Evolutionary conservation across 2,797 vertebrate species (phyloP).

Genomic region (Gadopsis bispinosus): DNA sequence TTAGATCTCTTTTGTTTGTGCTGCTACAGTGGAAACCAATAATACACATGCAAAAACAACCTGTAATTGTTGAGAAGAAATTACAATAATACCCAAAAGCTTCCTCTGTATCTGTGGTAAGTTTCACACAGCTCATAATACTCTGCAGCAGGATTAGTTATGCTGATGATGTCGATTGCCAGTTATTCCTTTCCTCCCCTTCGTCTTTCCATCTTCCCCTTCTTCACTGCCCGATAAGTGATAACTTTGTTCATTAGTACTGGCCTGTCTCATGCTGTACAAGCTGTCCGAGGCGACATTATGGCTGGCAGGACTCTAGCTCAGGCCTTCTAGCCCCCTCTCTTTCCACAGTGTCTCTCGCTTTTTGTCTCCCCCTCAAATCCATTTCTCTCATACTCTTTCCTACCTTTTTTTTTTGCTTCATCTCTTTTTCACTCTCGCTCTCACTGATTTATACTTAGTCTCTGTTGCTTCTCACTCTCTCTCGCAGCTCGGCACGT

Average conservation of each 20-base stretch:
- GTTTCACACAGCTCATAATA: slow-evolving; percentile 31
- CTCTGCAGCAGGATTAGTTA: slow-evolving; percentile 40
- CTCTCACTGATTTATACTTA: slow-evolving; percentile 56
- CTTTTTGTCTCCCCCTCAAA: slow-evolving; percentile 33
- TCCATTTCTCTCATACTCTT: slow-evolving; percentile 42
- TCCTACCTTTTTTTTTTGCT: slow-evolving; percentile 22
- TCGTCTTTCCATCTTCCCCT: slow-evolving; percentile 25
- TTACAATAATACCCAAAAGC: slow-evolving; percentile 27
- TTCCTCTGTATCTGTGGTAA: slow-evolving; percentile 26
- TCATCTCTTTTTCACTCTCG: slow-evolving; percentile 19
- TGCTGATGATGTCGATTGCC: slow-evolving; percentile 32
- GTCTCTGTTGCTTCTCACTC: slow-evolving; percentile 48
- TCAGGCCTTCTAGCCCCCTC: slow-evolving; percentile 33
- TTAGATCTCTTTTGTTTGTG: slow-evolving; percentile 49
- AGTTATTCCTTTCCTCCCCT: slow-evolving; percentile 26
- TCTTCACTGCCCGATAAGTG: slow-evolving; percentile 57
- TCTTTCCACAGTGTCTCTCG: slow-evolving; percentile 24
- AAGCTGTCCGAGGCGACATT: slow-evolving; percentile 64
- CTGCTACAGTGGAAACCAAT: slow-evolving; percentile 37
- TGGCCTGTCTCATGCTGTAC: slow-evolving; percentile 64
- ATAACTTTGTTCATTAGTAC: slow-evolving; percentile 80
- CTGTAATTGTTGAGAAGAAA: slow-evolving; percentile 42
- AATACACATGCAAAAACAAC: slow-evolving; percentile 34
- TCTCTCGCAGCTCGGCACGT: slow-evolving; percentile 72
- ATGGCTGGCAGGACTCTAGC: slow-evolving; percentile 55